Base-by-base conservation (phyloP, 2,113 vertebrate genomes). In the Synodontis membranacea region DNA sequence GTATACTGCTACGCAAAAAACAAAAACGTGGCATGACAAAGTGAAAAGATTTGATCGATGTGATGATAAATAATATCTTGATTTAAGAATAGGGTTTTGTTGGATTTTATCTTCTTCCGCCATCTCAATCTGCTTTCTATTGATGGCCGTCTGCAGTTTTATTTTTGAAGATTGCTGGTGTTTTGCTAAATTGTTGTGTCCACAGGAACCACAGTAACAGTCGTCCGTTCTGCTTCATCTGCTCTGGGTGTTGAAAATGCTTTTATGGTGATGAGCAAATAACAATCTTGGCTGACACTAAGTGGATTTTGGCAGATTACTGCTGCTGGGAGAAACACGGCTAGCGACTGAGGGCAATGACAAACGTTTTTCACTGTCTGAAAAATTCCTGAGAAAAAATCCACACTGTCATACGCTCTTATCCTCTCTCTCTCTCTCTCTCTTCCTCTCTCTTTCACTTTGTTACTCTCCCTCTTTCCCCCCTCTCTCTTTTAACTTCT, bases 201-300 rank as follows among this genome's bases (percentile, higher is more conserved):
- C 48, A 82, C n/a, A 86, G 84, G 54, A 85, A 62, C 64, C 83
- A 23, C 46, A 52, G 66, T 75, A 48, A 25, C 66, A 68, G 76
- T 79, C 68, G 72, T 80, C 82, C 85, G 78, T 76, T 79, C 62
- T 19, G 80, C 39, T 79, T 76, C 39, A 23, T 31, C 42, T 72
- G 76, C 85, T 79, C 54, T 82, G 80, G 85, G 82, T 82, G 88
- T 88, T 91, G 86, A 76, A 84, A 91, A 88, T 90, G 82, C 88
- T 90, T 89, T 90, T 90, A 90, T 87, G 58, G 48, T 86, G 81
- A 91, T 88, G 84, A 84, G 86, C 87, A 87, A 89, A 88, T 86
- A 85, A 80, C 78, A 68, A 81, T 86, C 82, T 70, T 34, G 50
- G 62, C 75, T 89, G 87, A 88, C 89, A 84, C 80, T 86, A 84